These are phyloP conservation scores for Agrotis clavis DNA, from an alignment of 2,888 invertebrate species.

Conservation along the genomic window DNA sequence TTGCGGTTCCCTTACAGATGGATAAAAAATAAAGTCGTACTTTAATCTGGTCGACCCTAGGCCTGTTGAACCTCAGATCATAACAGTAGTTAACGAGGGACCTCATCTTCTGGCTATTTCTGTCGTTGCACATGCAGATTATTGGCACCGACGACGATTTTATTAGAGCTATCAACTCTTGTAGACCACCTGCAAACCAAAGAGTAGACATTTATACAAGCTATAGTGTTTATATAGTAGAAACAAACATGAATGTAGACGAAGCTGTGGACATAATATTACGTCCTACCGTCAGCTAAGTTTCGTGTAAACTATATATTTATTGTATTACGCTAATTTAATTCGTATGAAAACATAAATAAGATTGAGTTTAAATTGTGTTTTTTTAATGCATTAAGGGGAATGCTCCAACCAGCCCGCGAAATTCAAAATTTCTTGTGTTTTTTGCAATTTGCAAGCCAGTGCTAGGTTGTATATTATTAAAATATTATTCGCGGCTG, in stretches of 20 bases:
- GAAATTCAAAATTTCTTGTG: too few relatives aligned
- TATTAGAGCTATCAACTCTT: constrained; percentile 97
- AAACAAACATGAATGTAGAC: not conserved
- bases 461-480: too few relatives aligned
- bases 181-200: constrained; percentile 93
- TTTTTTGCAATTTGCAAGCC: too few relatives aligned
- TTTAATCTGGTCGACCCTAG: constrained; percentile 97
- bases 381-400: not conserved
- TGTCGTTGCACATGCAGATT: constrained; percentile 99
- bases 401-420: too few relatives aligned
- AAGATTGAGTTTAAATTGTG: constrained; percentile 5
- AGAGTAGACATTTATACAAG: not conserved
- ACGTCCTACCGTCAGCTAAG: too few relatives aligned
- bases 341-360: not conserved
- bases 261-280: too few relatives aligned
- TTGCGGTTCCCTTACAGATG: too few relatives aligned
- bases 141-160: constrained; percentile 97
- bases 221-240: not conserved
- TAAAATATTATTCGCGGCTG: too few relatives aligned
- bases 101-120: constrained; percentile 97
- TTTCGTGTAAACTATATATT: not conserved
- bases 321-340: not conserved
- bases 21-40: constrained; percentile 79
- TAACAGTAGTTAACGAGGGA: constrained; percentile 98
- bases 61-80: constrained; percentile 96